A percentile compares a stretch with the other conserved stretches of the same genome.
Evolutionary conservation across 1,140 invertebrate genomes (phyloP).

Genomic region (Leguminivora glycinivorella): DNA sequence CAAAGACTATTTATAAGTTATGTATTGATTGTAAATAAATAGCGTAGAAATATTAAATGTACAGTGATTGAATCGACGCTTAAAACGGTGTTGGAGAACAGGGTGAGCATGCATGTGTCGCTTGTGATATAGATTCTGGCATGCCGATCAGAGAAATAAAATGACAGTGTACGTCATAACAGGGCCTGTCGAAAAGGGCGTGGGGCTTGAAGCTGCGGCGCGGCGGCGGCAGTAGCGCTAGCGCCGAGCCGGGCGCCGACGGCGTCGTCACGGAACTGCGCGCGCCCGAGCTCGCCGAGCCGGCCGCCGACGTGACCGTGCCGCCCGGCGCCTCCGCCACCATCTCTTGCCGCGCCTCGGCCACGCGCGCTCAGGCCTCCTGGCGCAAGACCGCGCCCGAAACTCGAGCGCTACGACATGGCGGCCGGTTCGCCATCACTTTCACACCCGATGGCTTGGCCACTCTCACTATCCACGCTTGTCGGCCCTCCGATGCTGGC

Average conservation of each 20-base stretch:
- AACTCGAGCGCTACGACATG: constrained; percentile 74
- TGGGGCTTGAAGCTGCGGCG: constrained; percentile 79
- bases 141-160: constrained; percentile 22
- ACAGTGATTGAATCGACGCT: constrained; percentile 33
- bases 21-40: constrained; percentile 64
- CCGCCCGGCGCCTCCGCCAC: constrained; percentile 57
- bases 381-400: constrained; percentile 81
- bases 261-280: constrained; percentile 68
- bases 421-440: constrained; percentile 73
- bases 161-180: constrained; percentile 46
- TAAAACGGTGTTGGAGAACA: constrained; percentile 35
- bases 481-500: constrained; percentile 81
- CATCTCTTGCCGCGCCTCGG: constrained; percentile 62
- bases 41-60: constrained; percentile 46
- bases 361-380: constrained; percentile 67
- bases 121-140: constrained; percentile 37
- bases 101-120: constrained; percentile 68
- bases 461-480: constrained; percentile 77
- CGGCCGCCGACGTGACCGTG: constrained; percentile 65
- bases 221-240: constrained; percentile 47
- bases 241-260: constrained; percentile 52
- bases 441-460: constrained; percentile 76
- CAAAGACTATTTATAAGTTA: constrained; percentile 52
- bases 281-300: constrained; percentile 67
- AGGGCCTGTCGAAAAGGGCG: constrained; percentile 74